Evolutionary conservation across 2,113 vertebrate species (phyloP).

Genomic region (Serranochromis macrocephalus): DNA sequence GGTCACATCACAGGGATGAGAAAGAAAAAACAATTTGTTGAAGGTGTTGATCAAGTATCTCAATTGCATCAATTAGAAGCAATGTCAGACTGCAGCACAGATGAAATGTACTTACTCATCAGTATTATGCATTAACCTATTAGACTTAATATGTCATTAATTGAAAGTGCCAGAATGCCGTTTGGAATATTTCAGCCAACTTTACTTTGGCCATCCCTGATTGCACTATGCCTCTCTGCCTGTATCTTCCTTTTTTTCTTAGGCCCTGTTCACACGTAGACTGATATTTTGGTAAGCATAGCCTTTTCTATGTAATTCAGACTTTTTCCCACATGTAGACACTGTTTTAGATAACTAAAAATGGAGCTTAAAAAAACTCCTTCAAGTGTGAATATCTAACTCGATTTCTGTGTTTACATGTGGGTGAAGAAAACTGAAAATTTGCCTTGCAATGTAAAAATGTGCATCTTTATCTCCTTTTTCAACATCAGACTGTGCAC

Average conservation of each 20-base stretch:
- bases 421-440: neutral
- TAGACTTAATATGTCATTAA: neutral
- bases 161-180: neutral
- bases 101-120: neutral
- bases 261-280: neutral
- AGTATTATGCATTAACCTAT: neutral
- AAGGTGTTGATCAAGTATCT: neutral
- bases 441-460: neutral
- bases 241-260: neutral
- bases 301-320: neutral
- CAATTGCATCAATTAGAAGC: neutral
- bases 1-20: neutral
- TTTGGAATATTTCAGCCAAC: neutral
- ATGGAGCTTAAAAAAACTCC: neutral
- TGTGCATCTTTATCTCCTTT: neutral
- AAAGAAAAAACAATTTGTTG: neutral
- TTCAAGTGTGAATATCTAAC: neutral
- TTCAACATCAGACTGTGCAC: neutral
- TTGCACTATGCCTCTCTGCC: neutral
- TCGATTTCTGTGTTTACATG: neutral
- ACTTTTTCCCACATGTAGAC: neutral
- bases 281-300: neutral
- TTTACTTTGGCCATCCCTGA: neutral
- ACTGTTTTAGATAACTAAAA: neutral
- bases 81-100: neutral